Evolutionary conservation across 2,797 vertebrate species (phyloP), one percentile per base, ranked within the genome.

Genomic region (Chelon labrosus): DNA sequence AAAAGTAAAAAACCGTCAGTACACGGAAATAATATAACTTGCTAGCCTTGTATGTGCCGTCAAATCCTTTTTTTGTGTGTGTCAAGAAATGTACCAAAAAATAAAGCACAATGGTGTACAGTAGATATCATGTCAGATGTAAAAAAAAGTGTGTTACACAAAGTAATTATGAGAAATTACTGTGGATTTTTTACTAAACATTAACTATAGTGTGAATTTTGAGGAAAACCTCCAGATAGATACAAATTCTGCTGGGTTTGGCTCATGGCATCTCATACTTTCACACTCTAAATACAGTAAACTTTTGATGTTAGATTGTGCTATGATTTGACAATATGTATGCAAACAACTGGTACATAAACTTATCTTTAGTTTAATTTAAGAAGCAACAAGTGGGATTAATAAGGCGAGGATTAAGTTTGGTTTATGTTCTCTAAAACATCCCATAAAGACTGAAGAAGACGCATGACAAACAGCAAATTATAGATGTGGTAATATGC

Each of bases 381-480:
- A 44, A 13, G 1, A 44, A 22, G 19, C n/a, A 47, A 47, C 31
- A 56, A 38, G 65, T n/a, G 27, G n/a, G 19, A 44, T 17, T 10
- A 10, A 37, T 56, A 52, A 35, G n/a, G 22, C 41, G 14, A 56
- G 4, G 17, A 39, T 38, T n/a, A 54, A 41, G 5, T 10, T 42
- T 44, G 5, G 42, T 44, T 44, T 17, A 17, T 16, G 42, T 5
- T 44, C 41, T 16, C 16, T 3, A 44, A 66, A 73, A 65, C 20
- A 14, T 17, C 25, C 4, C 12, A 41, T 16, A 68, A 14, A 50
- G 13, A 41, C 47, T 14, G 50, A 51, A 63, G 66, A 50, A 27
- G 9, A 66, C n/a, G n/a, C 49, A 72, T 51, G 73, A 73, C n/a
- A 25, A 64, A 42, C 56, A 70, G 54, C 63, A 70, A 68, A 46